Base-by-base conservation (phyloP, 2,888 invertebrate species). In the Frankliniella fusca region DNA sequence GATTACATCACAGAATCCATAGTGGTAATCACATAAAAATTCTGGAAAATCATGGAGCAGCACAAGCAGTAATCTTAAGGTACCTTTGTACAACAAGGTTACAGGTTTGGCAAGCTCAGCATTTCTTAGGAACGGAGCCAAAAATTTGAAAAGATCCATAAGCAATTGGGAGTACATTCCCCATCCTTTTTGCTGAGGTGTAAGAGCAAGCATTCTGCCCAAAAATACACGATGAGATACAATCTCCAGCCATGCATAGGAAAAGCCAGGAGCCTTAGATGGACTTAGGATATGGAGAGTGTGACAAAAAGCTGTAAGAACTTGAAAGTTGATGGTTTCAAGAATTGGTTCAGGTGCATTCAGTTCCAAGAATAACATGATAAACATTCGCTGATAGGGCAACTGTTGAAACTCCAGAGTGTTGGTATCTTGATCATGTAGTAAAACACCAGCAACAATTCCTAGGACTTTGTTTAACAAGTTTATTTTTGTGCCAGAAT, bases 21-120 rank as follows among this genome's bases (percentile, higher is more conserved):
- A 99, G 88, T 99, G 98, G 88, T 98, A 99, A 88, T 99, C 99
- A 89, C 99, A 99, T 81, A 99, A 91, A 88, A 99, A 98, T 89
- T 99, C 99, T 0, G 99, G 99, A 88, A 99, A 99, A 88, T 99
- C 99, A 87, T 99, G 99, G 18, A 99, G 91, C 50, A 99, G 90
- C 0, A 99, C 98, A 70, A 99, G 90, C 81, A 99, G 90, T 12
- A 99, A 97, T 84, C 98, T 93, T 80, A 99, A 90, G 0, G 98
- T 97, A 85, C 98, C 99, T 89, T 97, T 98, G 90, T 99, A 99
- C 48, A 99, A 90, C 86, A 95, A 91, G 86, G 96, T 95, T 9
- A 99, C 96, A 0, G 98, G 96, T 85, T 97, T 95, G 8, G 97
- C 96, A 49, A 99, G 91, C 87, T 98, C 98, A 0, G 99, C 98